phyloP scores from a whole-genome alignment of 2,113 vertebrate genomes.

The Stomatorhinus ivindoensis region DNA sequence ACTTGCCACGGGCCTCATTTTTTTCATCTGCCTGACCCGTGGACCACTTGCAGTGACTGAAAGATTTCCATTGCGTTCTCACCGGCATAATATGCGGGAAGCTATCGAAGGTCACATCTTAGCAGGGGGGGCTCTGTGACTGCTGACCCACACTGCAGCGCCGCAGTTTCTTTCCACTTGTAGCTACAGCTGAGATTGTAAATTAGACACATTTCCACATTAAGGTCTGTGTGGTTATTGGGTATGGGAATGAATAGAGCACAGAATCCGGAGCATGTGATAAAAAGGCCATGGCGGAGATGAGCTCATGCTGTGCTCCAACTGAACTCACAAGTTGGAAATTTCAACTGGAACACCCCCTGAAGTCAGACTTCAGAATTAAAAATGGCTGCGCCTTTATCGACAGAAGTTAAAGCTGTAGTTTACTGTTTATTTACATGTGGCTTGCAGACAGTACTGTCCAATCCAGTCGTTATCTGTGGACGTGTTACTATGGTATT shows the following conservation, averaged over 20 bases:
- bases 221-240: neutral
- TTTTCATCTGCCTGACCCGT: neutral
- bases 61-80: neutral
- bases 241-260: neutral
- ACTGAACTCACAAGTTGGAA: neutral
- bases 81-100: neutral
- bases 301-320: neutral
- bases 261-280: neutral
- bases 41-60: neutral
- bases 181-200: neutral
- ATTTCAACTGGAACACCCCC: neutral
- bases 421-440: neutral
- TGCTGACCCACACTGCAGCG: neutral
- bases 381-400: neutral
- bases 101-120: neutral
- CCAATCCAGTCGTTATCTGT: no score
- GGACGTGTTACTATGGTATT: no score
- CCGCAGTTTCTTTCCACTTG: neutral
- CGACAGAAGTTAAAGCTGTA: neutral
- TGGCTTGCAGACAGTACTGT: neutral
- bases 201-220: neutral
- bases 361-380: neutral
- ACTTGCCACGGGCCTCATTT: neutral
- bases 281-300: neutral
- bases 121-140: neutral